Evolutionary conservation across 2,797 vertebrate genomes (phyloP).

Genomic region (Acomys russatus): DNA sequence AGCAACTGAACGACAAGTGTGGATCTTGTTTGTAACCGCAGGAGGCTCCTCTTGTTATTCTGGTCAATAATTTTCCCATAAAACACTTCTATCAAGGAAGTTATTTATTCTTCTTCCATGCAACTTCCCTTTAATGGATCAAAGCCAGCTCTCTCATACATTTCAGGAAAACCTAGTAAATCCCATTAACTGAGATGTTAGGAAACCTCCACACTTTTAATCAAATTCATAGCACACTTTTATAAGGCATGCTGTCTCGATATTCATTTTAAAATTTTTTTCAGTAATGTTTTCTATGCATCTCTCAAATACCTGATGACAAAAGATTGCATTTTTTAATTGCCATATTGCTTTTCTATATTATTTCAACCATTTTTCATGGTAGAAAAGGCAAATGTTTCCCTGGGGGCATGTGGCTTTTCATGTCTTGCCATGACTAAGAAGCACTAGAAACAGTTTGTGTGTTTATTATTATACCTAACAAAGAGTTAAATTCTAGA

Average conservation of each 20-base stretch:
- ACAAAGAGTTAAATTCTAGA: conserved; percentile 40
- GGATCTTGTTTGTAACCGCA: not conserved
- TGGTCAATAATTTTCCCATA: conserved; percentile 44
- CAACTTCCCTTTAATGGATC: conserved; percentile 18
- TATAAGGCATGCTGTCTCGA: not conserved
- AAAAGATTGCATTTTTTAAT: conserved; percentile 44
- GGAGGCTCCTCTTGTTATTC: conserved; percentile 13
- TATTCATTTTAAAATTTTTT: conserved; percentile 45
- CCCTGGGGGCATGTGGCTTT: conserved; percentile 42
- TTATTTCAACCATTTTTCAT: conserved; percentile 71
- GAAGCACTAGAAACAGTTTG: conserved; percentile 33
- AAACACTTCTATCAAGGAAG: conserved; percentile 52
- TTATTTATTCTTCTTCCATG: conserved; percentile 42
- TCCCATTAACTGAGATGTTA: conserved; percentile 26
- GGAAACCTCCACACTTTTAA: conserved; percentile 48
- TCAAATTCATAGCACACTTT: conserved; percentile 24
- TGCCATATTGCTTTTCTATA: conserved; percentile 5
- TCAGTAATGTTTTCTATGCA: not conserved
- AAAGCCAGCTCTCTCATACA: conserved; percentile 49
- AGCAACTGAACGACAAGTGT: not conserved
- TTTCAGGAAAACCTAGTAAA: conserved; percentile 60
- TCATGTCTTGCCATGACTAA: conserved; percentile 63
- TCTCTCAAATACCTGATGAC: conserved; percentile 63
- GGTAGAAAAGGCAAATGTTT: conserved; percentile 66
- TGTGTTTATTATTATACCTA: conserved; percentile 49